Evolutionary conservation across 2,888 invertebrate species (phyloP).

Genomic region (Scaeva pyrastri): DNA sequence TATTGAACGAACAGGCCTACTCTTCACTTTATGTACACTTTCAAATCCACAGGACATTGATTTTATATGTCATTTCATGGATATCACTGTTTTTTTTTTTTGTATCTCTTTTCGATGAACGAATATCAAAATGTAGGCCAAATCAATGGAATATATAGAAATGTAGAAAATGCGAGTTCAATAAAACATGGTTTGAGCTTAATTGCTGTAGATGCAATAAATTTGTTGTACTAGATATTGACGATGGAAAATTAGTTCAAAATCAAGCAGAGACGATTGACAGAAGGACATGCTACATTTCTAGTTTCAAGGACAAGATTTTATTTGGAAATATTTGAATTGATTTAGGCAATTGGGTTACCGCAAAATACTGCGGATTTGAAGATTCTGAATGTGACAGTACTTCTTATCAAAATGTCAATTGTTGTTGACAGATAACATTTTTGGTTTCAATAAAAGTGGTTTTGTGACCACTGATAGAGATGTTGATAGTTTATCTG

Average conservation of each 20-base stretch:
- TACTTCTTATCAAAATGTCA: neutral
- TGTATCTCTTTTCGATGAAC: slow-evolving; percentile 26
- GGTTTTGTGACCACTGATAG: neutral
- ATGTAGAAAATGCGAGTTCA: neutral
- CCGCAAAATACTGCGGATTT: neutral
- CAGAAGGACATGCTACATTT: no score
- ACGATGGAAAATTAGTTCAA: slow-evolving; percentile 20
- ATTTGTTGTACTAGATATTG: neutral
- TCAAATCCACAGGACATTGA: neutral
- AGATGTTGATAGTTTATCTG: no score
- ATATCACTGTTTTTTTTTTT: slow-evolving; percentile 19
- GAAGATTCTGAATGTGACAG: neutral
- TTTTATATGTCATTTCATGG: slow-evolving; percentile 21
- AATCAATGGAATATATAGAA: neutral
- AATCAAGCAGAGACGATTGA: neutral
- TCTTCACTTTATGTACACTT: neutral
- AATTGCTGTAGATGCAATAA: neutral
- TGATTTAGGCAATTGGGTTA: neutral
- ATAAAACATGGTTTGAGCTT: neutral
- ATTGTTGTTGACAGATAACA: neutral
- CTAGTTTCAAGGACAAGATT: slow-evolving; percentile 6
- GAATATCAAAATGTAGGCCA: slow-evolving; percentile 20
- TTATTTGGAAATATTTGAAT: neutral
- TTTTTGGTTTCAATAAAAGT: neutral
- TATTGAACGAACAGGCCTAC: neutral